Evolutionary conservation across 2,888 invertebrate species (phyloP).

Genomic region (Auanema sp.): DNA sequence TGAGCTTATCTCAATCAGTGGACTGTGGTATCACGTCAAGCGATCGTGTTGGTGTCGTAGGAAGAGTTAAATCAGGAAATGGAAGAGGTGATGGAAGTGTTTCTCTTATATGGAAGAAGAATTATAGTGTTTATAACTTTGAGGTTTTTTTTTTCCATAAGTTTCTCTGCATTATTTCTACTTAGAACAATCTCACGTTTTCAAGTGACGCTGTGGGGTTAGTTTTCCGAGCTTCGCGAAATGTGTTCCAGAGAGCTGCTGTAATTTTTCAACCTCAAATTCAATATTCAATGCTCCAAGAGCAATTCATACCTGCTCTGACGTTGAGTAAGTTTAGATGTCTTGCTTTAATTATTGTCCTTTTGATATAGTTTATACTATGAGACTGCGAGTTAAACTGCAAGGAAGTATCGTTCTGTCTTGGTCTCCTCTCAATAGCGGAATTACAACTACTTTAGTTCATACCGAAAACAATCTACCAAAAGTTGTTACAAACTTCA

Average conservation of each 20-base stretch:
- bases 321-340: conserved; percentile 39
- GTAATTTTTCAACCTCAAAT: conserved; percentile 55
- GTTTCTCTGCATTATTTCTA: conserved; percentile 6
- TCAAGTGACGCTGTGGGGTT: conserved; percentile 40
- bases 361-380: conserved; percentile 43
- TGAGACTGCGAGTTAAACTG: conserved; percentile 49
- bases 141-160: conserved; percentile 34
- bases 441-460: conserved; percentile 56
- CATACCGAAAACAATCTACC: conserved; percentile 59
- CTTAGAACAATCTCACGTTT: conserved; percentile 44
- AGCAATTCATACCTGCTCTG: conserved; percentile 38
- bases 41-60: conserved; percentile 55
- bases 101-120: conserved; percentile 52
- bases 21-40: conserved; percentile 52
- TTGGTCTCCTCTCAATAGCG: conserved; percentile 33
- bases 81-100: conserved; percentile 59
- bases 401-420: conserved; percentile 53
- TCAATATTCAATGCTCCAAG: conserved; percentile 45
- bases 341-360: not conserved
- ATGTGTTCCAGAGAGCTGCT: conserved; percentile 44
- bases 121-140: conserved; percentile 40
- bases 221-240: conserved; percentile 35
- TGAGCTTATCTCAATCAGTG: conserved; percentile 52
- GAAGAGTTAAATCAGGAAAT: conserved; percentile 53
- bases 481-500: conserved; percentile 54